These are phyloP conservation scores for Rutpela maculata DNA, from an alignment of 2,888 invertebrate species.

Conservation along the genomic window DNA sequence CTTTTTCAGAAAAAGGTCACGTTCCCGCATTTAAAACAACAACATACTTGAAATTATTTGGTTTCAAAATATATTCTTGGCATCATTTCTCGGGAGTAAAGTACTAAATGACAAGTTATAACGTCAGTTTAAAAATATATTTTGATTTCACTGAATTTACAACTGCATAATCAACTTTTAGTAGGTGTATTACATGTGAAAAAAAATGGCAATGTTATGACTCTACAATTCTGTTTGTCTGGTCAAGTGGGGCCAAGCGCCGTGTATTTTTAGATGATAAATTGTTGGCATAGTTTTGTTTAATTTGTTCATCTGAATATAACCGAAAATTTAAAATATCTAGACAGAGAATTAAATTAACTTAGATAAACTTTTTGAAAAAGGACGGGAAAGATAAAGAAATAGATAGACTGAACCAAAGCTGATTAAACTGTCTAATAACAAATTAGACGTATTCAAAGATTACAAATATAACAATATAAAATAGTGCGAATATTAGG, in stretches of 20 bases:
- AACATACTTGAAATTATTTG: background rate
- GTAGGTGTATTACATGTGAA: background rate
- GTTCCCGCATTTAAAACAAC: background rate
- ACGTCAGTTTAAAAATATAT: conserved; percentile 35
- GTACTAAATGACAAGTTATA: conserved; percentile 25
- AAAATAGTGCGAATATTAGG: no score
- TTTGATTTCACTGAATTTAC: conserved; percentile 9
- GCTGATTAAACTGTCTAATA: no score
- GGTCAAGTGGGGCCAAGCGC: conserved; percentile 14
- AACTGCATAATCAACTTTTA: background rate
- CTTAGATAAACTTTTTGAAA: no score
- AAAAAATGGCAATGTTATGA: conserved; percentile 11
- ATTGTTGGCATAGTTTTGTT: conserved; percentile 18
- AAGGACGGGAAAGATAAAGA: no score
- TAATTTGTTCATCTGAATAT: background rate
- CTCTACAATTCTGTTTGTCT: conserved; percentile 32
- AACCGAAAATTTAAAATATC: background rate
- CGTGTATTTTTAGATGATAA: conserved; percentile 29
- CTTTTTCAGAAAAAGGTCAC: no score
- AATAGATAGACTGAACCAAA: no score
- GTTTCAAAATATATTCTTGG: conserved; percentile 20
- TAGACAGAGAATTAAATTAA: background rate
- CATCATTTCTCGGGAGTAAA: conserved; percentile 30
- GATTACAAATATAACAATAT: no score
- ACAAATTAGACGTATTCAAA: no score